A percentile compares a stretch with the other conserved stretches of the same genome.
These are phyloP conservation scores for Salticus scenicus DNA, from an alignment of 2,888 invertebrate species.

Conservation along the genomic window DNA sequence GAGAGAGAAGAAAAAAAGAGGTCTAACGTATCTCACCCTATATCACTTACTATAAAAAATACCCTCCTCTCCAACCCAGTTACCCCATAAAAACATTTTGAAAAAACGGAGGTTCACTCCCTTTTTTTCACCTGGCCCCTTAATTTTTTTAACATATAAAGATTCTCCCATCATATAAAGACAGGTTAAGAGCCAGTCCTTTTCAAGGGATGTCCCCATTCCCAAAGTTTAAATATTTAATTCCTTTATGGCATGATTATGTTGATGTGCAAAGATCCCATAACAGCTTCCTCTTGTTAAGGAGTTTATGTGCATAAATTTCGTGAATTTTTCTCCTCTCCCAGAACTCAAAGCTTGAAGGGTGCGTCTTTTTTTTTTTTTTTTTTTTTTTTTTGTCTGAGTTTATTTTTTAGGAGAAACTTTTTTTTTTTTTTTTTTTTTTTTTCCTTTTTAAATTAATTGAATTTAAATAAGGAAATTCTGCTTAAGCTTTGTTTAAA, in stretches of 20 bases:
- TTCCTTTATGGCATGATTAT: background rate
- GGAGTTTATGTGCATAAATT: constrained; percentile 13
- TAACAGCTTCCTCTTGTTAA: background rate
- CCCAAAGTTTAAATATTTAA: constrained; percentile 19
- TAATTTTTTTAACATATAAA: background rate
- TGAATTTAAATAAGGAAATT: background rate
- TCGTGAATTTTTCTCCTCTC: background rate
- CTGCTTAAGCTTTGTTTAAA: background rate
- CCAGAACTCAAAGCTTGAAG: background rate
- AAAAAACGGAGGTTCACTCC: constrained; percentile 3
- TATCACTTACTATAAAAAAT: background rate
- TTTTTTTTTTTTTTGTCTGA: too few species aligned
- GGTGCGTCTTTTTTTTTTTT: background rate
- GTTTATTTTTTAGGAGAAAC: background rate
- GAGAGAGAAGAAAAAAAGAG: background rate
- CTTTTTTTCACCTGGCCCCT: constrained; percentile 14
- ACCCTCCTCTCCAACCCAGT: background rate
- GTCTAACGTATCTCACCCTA: constrained; percentile 12
- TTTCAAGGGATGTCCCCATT: background rate
- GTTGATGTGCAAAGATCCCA: background rate
- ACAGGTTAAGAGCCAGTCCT: constrained; percentile 10
- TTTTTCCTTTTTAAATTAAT: background rate
- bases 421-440: background rate
- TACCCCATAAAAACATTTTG: background rate
- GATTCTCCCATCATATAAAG: background rate